Conservation (phyloP, 2,113 vertebrate species). For the Pseudopipra pipra region DNA sequence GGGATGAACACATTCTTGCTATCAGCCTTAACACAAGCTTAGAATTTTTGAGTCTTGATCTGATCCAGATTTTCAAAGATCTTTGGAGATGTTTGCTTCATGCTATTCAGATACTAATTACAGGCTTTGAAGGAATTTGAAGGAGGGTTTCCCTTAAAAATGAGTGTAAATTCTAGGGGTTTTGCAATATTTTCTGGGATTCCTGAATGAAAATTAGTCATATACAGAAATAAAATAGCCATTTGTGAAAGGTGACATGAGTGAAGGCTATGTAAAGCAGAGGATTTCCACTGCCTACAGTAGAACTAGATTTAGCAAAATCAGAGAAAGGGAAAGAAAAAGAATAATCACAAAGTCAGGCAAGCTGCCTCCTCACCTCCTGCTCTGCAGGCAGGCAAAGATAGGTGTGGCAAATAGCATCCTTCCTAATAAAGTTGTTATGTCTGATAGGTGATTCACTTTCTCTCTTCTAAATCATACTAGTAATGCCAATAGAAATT, state of each 20-base stretch:
- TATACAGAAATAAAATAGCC: background rate
- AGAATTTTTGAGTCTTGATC: background rate
- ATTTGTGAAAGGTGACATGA: background rate
- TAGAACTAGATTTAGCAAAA: background rate
- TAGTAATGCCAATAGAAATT: background rate
- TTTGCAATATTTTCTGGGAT: background rate
- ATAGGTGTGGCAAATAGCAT: background rate
- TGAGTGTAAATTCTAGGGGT: background rate
- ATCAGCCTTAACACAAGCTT: background rate
- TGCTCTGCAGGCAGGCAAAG: background rate
- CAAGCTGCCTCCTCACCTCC: background rate
- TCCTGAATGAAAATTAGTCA: background rate
- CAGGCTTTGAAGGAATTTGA: background rate
- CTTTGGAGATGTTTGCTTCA: background rate
- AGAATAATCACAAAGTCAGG: background rate
- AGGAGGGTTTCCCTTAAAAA: background rate
- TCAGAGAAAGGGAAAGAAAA: background rate
- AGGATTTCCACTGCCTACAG: background rate
- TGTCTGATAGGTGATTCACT: background rate
- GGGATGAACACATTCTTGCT: background rate
- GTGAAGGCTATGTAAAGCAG: background rate
- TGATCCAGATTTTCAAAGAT: background rate
- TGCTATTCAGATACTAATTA: background rate
- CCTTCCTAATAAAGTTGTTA: constrained; percentile 2
- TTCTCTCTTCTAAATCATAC: background rate